Conservation (phyloP, 2,113 vertebrate genomes). For the Dinomys branickii region DNA sequence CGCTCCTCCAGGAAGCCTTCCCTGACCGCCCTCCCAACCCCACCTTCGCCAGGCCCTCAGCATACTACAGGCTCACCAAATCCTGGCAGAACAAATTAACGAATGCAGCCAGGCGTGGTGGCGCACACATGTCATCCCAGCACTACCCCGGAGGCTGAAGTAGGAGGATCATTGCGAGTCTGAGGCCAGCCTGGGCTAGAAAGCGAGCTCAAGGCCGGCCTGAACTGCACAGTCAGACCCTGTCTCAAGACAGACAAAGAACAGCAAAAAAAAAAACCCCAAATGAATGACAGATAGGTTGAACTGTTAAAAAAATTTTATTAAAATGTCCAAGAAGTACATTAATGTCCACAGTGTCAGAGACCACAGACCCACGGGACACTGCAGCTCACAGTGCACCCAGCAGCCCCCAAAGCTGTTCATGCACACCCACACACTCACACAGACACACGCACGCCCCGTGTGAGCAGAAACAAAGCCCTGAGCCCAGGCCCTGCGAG, state of each 20-base stretch:
- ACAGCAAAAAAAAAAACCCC: too few species aligned
- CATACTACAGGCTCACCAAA: background rate
- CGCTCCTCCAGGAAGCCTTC: background rate
- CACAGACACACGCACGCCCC: constrained; percentile 23
- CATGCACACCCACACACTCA: background rate
- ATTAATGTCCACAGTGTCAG: constrained; percentile 86
- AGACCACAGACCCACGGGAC: constrained; percentile 78
- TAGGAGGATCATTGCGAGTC: too few species aligned
- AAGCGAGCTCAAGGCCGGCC: too few species aligned
- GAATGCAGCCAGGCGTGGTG: background rate
- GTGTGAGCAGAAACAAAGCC: background rate
- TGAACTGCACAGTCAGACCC: too few species aligned
- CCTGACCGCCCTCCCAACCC: background rate
- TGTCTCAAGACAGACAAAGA: too few species aligned
- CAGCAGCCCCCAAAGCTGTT: constrained; percentile 63
- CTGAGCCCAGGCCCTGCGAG: background rate
- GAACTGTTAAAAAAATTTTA: constrained; percentile 90
- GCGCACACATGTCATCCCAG: too few species aligned
- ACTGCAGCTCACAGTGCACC: constrained; percentile 76
- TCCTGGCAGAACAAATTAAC: background rate
- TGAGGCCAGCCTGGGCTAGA: too few species aligned
- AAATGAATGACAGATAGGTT: background rate
- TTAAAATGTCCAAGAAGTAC: constrained; percentile 90
- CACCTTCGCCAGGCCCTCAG: background rate
- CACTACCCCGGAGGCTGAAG: too few species aligned